phyloP scores from a whole-genome alignment of 2,888 invertebrate genomes.

The Brachyopa scutellaris region DNA sequence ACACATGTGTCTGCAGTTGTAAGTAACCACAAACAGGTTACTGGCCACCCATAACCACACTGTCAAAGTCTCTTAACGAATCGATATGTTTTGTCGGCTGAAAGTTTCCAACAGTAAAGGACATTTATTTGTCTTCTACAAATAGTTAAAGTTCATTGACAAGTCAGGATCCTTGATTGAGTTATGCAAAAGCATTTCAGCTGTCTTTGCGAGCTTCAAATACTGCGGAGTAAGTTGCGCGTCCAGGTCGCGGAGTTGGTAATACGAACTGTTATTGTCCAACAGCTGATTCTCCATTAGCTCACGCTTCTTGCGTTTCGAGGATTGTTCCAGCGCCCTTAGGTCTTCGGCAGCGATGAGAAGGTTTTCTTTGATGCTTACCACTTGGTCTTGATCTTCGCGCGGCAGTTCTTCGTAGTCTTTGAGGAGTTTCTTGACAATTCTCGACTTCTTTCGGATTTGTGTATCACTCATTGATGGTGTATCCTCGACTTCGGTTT shows the following conservation, averaged over 20 bases:
- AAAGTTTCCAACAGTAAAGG: slow-evolving; percentile 18
- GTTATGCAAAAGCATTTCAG: slow-evolving; percentile 57
- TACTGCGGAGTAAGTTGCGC: slow-evolving; percentile 36
- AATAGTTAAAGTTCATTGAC: slow-evolving; percentile 21
- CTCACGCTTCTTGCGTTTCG: slow-evolving; percentile 32
- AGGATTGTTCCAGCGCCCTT: slow-evolving; percentile 1
- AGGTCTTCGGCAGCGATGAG: slow-evolving; percentile 57
- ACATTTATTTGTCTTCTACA: slow-evolving; percentile 56
- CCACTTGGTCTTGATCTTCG: slow-evolving; percentile 76
- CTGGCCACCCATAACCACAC: background rate
- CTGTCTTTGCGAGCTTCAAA: slow-evolving; percentile 39
- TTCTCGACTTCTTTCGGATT: slow-evolving; percentile 76
- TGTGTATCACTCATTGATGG: slow-evolving; percentile 73
- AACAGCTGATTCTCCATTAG: background rate
- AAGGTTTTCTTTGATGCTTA: slow-evolving; percentile 75
- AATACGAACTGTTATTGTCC: background rate
- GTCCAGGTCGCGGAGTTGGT: background rate
- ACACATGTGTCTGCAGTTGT: slow-evolving; percentile 64
- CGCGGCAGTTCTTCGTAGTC: slow-evolving; percentile 78
- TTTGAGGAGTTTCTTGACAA: slow-evolving; percentile 78
- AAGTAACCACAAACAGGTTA: slow-evolving; percentile 51
- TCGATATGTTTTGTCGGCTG: slow-evolving; percentile 7
- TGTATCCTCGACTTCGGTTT: slow-evolving; percentile 66
- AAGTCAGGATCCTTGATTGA: slow-evolving; percentile 48
- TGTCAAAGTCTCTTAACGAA: background rate